Evolutionary conservation across 2,888 invertebrate species (phyloP).

Genomic region (Trissolcus brochymenae): DNA sequence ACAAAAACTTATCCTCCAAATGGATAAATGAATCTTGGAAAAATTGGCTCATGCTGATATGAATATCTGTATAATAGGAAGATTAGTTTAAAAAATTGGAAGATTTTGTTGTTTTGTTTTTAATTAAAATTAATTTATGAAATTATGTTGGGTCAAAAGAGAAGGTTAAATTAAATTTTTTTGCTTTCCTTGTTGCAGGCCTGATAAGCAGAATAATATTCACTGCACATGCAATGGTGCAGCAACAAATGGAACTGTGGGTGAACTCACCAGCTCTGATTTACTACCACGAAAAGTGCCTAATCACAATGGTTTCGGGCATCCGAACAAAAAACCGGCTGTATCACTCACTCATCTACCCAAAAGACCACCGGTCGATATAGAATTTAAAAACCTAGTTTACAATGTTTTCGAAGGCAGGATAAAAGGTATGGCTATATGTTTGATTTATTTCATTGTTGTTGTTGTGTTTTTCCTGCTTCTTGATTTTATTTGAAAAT

Average conservation of each 20-base stretch:
- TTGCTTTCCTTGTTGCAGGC: constrained; percentile 76
- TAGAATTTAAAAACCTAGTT: constrained; percentile 91
- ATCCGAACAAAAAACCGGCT: constrained; percentile 84
- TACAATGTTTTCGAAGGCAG: constrained; percentile 93
- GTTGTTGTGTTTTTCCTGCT: not conserved
- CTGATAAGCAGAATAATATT: constrained; percentile 82
- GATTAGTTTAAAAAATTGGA: too few relatives aligned
- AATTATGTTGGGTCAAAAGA: too few relatives aligned
- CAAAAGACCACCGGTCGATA: constrained; percentile 91
- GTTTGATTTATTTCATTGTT: constrained; percentile 11
- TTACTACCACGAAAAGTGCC: constrained; percentile 83
- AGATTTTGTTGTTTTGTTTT: too few relatives aligned
- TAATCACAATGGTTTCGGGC: constrained; percentile 79
- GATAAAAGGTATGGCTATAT: constrained; percentile 78
- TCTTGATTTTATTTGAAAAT: not conserved
- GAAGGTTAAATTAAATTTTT: too few relatives aligned
- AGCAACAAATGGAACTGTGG: constrained; percentile 68
- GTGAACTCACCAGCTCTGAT: constrained; percentile 72
- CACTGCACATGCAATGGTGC: constrained; percentile 81
- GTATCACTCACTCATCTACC: constrained; percentile 88
- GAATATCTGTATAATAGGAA: too few relatives aligned
- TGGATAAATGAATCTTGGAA: too few relatives aligned
- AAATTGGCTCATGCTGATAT: too few relatives aligned
- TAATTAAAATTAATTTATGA: too few relatives aligned
- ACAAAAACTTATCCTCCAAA: too few relatives aligned